phyloP scores from a whole-genome alignment of 2,797 vertebrate genomes.

The Liparis tanakae region DNA sequence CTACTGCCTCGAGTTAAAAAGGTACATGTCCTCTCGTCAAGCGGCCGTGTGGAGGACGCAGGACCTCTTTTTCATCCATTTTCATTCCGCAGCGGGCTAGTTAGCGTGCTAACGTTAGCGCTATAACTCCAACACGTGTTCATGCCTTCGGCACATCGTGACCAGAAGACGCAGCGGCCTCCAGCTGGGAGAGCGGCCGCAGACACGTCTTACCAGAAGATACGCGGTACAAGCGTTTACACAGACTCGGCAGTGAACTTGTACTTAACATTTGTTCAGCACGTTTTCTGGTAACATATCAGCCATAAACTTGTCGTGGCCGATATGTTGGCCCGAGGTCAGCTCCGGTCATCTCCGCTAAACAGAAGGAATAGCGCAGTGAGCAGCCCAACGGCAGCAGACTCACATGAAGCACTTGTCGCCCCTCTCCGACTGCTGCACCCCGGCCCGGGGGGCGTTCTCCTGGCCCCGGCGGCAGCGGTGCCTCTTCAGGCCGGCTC shows the following conservation, averaged over 20 bases:
- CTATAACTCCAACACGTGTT: neutral
- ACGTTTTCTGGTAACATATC: neutral
- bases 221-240: neutral
- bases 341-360: too few species aligned
- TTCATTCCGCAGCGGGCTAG: neutral
- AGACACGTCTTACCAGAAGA: neutral
- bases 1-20: too few species aligned
- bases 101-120: too few species aligned
- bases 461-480: conserved; percentile 73
- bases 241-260: conserved; percentile 5
- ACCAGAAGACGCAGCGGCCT: neutral
- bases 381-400: too few species aligned
- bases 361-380: too few species aligned
- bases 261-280: neutral
- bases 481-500: conserved; percentile 83
- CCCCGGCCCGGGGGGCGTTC: conserved; percentile 31
- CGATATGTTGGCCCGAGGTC: neutral
- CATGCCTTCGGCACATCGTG: neutral
- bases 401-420: conserved; percentile 87
- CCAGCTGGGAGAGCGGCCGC: neutral
- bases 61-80: neutral
- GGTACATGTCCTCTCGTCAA: too few species aligned
- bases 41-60: neutral
- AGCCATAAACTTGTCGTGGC: neutral
- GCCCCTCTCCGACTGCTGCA: conserved; percentile 67